Evolutionary conservation across 1,140 invertebrate genomes (phyloP), one percentile per base, ranked within the genome.

Genomic region (Charaxes varanes): DNA sequence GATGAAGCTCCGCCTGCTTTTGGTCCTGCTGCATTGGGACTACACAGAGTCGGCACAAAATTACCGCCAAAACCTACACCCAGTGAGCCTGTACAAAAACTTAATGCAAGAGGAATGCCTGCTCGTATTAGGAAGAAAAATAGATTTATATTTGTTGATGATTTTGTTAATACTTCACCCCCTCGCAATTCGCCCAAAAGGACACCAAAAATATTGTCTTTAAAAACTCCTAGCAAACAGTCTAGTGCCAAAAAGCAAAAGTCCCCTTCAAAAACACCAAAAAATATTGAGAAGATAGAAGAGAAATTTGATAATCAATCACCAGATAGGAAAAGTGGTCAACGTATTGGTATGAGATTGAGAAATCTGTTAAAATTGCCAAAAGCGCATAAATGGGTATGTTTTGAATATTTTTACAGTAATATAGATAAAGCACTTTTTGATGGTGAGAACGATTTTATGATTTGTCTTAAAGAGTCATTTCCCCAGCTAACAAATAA

Each of bases 361-460:
- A 88, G 96, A 56, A 99, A 99, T 86, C 87, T 99, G n/a, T 86
- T 99, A 0, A 99, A 99, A 85, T 84, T 99, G 50, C 97, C 98
- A 0, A 99, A 99, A 86, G 97, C 97, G 11, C 97, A 99, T 78
- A 97, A 97, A 86, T 99, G 97, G 96, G 96, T 99, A 1, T 98
- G 96, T 71, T 98, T 97, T 83, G 98, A 99, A 78, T 99, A 97
- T 92, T 99, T 99, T 85, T 99, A 99, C 74, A 99, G 97, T 58
- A 98, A 98, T 69, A 93, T 99, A 55, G 97, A 99, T 78, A 95
- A 93, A 65, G 92, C 95, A 28, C 85, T 99, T 5, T 99, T 99
- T 84, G 89, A 95, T 52, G 95, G 95, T 30, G 95, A 98, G 62
- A 99, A 99, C 86, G 97, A 99, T 85, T 99, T 99, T 71, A 93